A percentile compares a stretch with the other conserved stretches of the same genome.
These are phyloP conservation scores for Drosophila buzzatii DNA, from an alignment of 2,888 invertebrate species.

Conservation along the genomic window DNA sequence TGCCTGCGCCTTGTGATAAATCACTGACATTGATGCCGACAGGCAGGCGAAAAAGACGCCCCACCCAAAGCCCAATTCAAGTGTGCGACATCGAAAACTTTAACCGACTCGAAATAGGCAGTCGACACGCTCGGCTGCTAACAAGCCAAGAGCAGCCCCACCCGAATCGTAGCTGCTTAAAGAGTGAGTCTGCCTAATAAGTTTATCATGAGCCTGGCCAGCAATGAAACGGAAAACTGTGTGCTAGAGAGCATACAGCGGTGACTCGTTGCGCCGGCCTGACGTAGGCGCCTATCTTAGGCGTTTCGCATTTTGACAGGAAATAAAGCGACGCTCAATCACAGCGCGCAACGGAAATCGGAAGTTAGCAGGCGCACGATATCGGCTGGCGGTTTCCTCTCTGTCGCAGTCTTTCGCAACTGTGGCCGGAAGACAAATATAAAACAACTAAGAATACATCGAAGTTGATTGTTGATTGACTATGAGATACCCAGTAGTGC, in stretches of 20 bases:
- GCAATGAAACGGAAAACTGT: slow-evolving; percentile 19
- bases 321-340: slow-evolving; percentile 76
- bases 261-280: slow-evolving; percentile 1
- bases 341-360: slow-evolving; percentile 74
- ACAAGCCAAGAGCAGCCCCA: slow-evolving; percentile 40
- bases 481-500: not conserved
- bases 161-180: not conserved
- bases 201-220: slow-evolving; percentile 63
- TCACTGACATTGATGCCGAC: slow-evolving; percentile 78
- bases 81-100: slow-evolving; percentile 55
- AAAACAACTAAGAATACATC: slow-evolving; percentile 9
- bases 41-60: slow-evolving; percentile 31
- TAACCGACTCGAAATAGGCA: slow-evolving; percentile 68
- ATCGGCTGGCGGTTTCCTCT: slow-evolving; percentile 71
- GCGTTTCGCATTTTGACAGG: slow-evolving; percentile 61
- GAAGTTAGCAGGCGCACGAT: slow-evolving; percentile 77
- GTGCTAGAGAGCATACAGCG: slow-evolving; percentile 2
- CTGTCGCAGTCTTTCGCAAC: slow-evolving; percentile 38
- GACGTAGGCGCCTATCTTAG: slow-evolving; percentile 44
- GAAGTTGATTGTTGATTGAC: not conserved
- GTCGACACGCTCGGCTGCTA: slow-evolving; percentile 68
- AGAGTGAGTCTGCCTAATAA: slow-evolving; percentile 58
- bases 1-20: slow-evolving; percentile 73
- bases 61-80: not conserved
- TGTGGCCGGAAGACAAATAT: slow-evolving; percentile 9